Evolutionary conservation across 2,797 vertebrate species (phyloP).

Genomic region (Falco columbarius): DNA sequence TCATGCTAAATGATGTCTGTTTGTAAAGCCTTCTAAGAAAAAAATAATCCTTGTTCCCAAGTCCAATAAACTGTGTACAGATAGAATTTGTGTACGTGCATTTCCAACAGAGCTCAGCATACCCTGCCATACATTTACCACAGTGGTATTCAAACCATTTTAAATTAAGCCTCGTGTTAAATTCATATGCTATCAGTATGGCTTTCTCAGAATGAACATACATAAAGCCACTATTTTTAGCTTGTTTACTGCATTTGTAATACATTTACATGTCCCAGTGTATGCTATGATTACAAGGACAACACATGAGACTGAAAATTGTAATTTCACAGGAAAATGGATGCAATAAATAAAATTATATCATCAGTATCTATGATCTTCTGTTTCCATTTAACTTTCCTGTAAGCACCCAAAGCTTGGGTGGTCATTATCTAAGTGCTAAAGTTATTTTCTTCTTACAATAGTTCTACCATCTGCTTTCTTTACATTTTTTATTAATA

Average conservation of each 20-base stretch:
- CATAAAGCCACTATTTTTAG: background rate
- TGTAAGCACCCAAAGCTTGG: background rate
- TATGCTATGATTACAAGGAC: background rate
- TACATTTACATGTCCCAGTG: background rate
- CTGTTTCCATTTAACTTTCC: background rate
- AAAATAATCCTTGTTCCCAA: background rate
- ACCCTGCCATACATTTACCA: background rate
- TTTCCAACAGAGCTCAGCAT: background rate
- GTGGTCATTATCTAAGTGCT: background rate
- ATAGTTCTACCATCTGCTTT: background rate
- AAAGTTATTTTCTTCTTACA: background rate
- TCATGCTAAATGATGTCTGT: background rate
- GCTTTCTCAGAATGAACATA: background rate
- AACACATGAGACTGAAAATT: background rate
- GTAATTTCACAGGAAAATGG: background rate
- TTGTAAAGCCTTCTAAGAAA: constrained; percentile 19
- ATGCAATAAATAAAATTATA: background rate
- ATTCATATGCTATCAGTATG: background rate
- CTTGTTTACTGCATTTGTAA: background rate
- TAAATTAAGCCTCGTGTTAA: background rate
- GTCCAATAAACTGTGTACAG: background rate
- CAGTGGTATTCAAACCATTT: background rate
- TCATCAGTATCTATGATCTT: background rate
- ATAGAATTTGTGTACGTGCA: background rate
- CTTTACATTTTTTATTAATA: background rate